Evolutionary conservation across 2,888 invertebrate species (phyloP), one percentile per base, ranked within the genome.

Genomic region (Eurois occulta): DNA sequence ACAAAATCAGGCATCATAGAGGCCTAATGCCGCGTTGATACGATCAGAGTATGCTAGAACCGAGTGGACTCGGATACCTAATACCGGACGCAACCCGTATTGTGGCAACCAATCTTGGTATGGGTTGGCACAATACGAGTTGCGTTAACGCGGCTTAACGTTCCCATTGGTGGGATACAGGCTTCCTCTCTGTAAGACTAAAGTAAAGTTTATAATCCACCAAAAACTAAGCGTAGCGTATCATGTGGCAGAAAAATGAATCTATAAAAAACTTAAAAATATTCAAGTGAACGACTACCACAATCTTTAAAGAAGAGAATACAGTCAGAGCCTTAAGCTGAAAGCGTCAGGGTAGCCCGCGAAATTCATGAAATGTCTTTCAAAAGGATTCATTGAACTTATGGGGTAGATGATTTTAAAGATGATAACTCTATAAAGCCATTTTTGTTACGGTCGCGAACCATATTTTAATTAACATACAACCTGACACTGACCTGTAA

Each of bases 231-330:
- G 16, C 28, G 18, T 28, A 60, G 18, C 18, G n/a, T 55, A 55
- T 55, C 13, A 8, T 16, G 18, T 60, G 18, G 58, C 32, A 28
- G 18, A 60, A 32, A 32, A 58, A 60, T 7, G 1, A 60, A 32
- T 8, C 18, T 0, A 18, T 7, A 60, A 32, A 60, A 6, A 32
- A 16, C 18, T 60, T 60, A 32, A 28, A 58, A 32, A 16, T 60
- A 28, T 58, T 28, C 7, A 58, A 28, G 13, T 13, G n/a, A 55
- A 55, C 13, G n/a, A 55, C 55, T 58, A 13, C 13, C 55, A 16
- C 7, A 76, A 72, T 1, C 32, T 35, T 13, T 24, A 32, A 70
- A 46, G 18, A 38, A 46, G 18, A 41, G 46, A 74, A 75, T 46
- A 46, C 18, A 76, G 43, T 38, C 35, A 55, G 24, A 38, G 72